phyloP scores from a whole-genome alignment of 2,888 invertebrate species.

The Dyspetes luteomarginatus region DNA sequence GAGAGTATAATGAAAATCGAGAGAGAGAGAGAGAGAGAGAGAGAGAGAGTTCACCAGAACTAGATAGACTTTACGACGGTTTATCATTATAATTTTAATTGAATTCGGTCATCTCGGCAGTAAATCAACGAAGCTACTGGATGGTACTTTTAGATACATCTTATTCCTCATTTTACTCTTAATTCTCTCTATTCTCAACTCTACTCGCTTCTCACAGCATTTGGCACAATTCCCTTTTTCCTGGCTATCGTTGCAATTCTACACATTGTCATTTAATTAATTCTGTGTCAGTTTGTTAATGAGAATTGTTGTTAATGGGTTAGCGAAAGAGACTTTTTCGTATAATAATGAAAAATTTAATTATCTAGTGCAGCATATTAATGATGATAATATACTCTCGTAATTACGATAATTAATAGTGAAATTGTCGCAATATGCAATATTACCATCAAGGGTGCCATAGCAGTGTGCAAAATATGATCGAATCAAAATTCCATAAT shows the following conservation, averaged over 20 bases:
- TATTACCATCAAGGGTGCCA: too few relatives aligned
- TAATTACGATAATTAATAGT: too few relatives aligned
- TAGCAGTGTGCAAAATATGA: too few relatives aligned
- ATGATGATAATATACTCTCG: too few relatives aligned
- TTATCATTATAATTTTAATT: constrained; percentile 72
- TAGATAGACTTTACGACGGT: constrained; percentile 55
- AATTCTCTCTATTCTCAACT: neutral
- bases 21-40: neutral
- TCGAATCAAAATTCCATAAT: too few relatives aligned
- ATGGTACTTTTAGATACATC: constrained; percentile 25
- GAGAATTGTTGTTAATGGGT: neutral
- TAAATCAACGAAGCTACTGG: constrained; percentile 42
- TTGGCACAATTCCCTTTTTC: neutral
- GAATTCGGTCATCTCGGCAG: constrained; percentile 65
- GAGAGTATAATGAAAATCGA: constrained; percentile 27
- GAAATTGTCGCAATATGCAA: too few relatives aligned
- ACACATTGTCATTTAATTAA: constrained; percentile 14
- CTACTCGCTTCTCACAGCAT: constrained; percentile 3
- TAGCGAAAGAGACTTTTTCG: too few relatives aligned
- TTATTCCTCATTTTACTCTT: constrained; percentile 14
- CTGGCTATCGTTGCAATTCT: neutral
- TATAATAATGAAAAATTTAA: too few relatives aligned
- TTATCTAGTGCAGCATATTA: too few relatives aligned
- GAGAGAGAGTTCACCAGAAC: too few relatives aligned
- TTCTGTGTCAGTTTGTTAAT: neutral